Conservation (phyloP, 2,888 invertebrate genomes). For the Tenodera sinensis region DNA sequence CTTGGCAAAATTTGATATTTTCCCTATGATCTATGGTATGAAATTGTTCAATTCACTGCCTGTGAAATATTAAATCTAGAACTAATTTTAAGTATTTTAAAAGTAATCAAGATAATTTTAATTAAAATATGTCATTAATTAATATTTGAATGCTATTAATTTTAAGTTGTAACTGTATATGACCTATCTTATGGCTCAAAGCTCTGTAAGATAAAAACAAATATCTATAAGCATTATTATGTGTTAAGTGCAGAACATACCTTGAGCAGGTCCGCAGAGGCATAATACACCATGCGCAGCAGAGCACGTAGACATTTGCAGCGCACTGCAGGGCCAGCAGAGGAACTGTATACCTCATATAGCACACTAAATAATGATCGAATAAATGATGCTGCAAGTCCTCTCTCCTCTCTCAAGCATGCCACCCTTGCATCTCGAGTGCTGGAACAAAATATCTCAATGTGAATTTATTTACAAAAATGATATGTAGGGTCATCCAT, state of each 20-base stretch:
- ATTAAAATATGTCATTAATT: too few species aligned
- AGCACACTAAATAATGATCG: constrained; percentile 88
- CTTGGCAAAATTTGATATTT: too few species aligned
- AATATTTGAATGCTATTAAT: too few species aligned
- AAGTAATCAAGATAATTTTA: too few species aligned
- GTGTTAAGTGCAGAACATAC: constrained; percentile 40
- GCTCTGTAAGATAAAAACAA: too few species aligned
- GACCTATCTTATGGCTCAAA: too few species aligned
- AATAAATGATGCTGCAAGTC: constrained; percentile 63
- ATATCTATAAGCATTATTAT: background rate
- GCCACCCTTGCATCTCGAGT: constrained; percentile 62
- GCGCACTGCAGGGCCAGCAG: constrained; percentile 95
- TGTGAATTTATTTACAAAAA: background rate
- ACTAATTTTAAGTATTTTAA: too few species aligned
- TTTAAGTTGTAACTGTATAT: too few species aligned
- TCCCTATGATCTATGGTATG: too few species aligned
- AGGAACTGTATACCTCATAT: constrained; percentile 97
- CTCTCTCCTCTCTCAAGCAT: constrained; percentile 65
- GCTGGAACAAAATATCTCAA: background rate
- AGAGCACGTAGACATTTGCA: constrained; percentile 95
- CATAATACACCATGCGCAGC: constrained; percentile 94
- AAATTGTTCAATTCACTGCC: too few species aligned
- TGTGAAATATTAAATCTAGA: too few species aligned
- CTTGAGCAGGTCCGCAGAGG: constrained; percentile 78
- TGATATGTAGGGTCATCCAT: too few species aligned